Conservation (phyloP, 2,888 invertebrate genomes). For the Hydroisotoma schaefferi region DNA sequence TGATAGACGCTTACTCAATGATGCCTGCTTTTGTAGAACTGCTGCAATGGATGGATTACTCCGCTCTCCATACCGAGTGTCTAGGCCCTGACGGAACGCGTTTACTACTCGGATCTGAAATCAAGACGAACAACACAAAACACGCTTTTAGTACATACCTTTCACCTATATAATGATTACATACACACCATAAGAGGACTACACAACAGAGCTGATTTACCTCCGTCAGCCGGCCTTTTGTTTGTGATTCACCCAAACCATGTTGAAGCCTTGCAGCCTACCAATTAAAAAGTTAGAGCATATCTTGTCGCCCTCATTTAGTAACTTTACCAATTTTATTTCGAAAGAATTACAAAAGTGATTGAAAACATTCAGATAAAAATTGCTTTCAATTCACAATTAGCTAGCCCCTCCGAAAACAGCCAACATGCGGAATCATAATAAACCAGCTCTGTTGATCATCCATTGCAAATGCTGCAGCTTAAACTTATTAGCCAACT, state of each 20-base stretch:
- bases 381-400: constrained; percentile 47
- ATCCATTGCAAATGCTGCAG: constrained; percentile 48
- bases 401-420: constrained; percentile 36
- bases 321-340: background rate
- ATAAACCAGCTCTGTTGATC: constrained; percentile 49
- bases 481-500: too few relatives aligned
- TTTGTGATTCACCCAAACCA: constrained; percentile 48
- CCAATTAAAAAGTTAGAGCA: constrained; percentile 33
- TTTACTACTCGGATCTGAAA: constrained; percentile 99
- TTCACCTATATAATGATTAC: constrained; percentile 51
- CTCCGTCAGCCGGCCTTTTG: constrained; percentile 49
- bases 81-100: constrained; percentile 99
- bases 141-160: background rate
- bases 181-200: constrained; percentile 36
- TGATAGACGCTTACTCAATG: constrained; percentile 85
- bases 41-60: constrained; percentile 88
- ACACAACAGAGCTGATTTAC: constrained; percentile 50
- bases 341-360: constrained; percentile 31
- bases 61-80: constrained; percentile 87
- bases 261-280: constrained; percentile 50
- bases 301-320: background rate
- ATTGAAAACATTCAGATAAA: constrained; percentile 40
- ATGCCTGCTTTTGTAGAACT: constrained; percentile 89
- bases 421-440: constrained; percentile 49
- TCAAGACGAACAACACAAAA: constrained; percentile 49